These are phyloP conservation scores for Marronus borbonicus DNA, from an alignment of 2,888 invertebrate genomes.

Conservation along the genomic window DNA sequence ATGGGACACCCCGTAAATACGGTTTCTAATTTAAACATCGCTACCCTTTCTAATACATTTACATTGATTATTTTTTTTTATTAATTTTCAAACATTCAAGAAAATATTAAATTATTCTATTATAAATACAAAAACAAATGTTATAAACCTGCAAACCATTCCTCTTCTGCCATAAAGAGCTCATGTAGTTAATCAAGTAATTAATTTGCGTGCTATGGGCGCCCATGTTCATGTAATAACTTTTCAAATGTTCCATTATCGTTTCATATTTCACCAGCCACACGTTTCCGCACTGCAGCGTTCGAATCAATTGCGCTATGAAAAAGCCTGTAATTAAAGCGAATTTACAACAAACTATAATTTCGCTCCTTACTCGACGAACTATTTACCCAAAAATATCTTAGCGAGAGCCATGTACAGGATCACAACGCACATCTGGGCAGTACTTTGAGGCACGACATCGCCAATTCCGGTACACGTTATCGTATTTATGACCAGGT, in stretches of 20 bases:
- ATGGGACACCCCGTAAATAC: no score
- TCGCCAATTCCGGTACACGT: constrained; percentile 74
- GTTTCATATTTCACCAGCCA: constrained; percentile 73
- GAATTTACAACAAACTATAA: neutral
- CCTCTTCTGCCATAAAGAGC: constrained; percentile 72
- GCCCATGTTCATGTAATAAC: constrained; percentile 72
- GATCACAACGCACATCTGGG: constrained; percentile 72
- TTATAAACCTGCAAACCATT: constrained; percentile 71
- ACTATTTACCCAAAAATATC: constrained; percentile 70
- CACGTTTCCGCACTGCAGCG: constrained; percentile 39
- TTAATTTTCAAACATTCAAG: no score
- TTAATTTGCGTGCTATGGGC: constrained; percentile 72
- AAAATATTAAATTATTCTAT: no score
- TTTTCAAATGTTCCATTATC: constrained; percentile 71
- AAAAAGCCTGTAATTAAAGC: constrained; percentile 46
- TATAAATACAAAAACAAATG: no score
- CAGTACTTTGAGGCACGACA: constrained; percentile 70
- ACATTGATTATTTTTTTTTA: no score
- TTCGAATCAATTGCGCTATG: constrained; percentile 52
- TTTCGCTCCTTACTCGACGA: neutral
- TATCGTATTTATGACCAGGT: constrained; percentile 72
- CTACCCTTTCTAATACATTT: no score
- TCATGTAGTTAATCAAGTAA: constrained; percentile 74
- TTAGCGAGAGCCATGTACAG: constrained; percentile 72
- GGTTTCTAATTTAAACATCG: no score